Conservation (phyloP, 2,113 vertebrate genomes). For the Macquaria australasica region DNA sequence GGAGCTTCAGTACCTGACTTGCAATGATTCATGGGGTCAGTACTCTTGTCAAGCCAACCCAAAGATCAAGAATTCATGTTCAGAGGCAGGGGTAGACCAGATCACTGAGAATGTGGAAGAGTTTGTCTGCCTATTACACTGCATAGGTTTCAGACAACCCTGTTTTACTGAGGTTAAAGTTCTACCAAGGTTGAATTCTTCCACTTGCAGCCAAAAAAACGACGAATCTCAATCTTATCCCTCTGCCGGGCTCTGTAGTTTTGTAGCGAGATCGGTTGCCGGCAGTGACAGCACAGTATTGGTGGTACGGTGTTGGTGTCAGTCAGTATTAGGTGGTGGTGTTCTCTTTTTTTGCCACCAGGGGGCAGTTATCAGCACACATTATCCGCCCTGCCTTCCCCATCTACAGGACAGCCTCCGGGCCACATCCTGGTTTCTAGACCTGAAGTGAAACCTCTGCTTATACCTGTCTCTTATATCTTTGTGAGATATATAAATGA, state of each 20-base stretch:
- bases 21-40: constrained; percentile 43
- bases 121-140: constrained; percentile 14
- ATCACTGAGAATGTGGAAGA: constrained; percentile 13
- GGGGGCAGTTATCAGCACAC: constrained; percentile 61
- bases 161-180: constrained; percentile 22
- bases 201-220: constrained; percentile 51
- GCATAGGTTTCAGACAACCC: constrained; percentile 21
- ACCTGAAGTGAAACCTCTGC: constrained; percentile 27
- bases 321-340: constrained; percentile 55
- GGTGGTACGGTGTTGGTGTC: constrained; percentile 60
- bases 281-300: constrained; percentile 49
- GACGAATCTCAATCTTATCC: constrained; percentile 25
- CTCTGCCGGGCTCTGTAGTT: constrained; percentile 39
- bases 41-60: constrained; percentile 65
- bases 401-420: constrained; percentile 40
- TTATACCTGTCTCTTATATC: neutral
- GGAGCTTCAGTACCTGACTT: constrained; percentile 51
- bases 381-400: constrained; percentile 47
- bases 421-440: constrained; percentile 51
- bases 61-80: constrained; percentile 65
- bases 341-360: constrained; percentile 51
- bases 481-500: constrained; percentile 15
- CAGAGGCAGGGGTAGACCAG: constrained; percentile 16
- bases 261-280: constrained; percentile 28
- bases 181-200: constrained; percentile 43